Percentiles rank a stretch among this genome's conserved stretches.
Evolutionary conservation across 2,797 vertebrate species (phyloP).

Genomic region (Tadarida brasiliensis): DNA sequence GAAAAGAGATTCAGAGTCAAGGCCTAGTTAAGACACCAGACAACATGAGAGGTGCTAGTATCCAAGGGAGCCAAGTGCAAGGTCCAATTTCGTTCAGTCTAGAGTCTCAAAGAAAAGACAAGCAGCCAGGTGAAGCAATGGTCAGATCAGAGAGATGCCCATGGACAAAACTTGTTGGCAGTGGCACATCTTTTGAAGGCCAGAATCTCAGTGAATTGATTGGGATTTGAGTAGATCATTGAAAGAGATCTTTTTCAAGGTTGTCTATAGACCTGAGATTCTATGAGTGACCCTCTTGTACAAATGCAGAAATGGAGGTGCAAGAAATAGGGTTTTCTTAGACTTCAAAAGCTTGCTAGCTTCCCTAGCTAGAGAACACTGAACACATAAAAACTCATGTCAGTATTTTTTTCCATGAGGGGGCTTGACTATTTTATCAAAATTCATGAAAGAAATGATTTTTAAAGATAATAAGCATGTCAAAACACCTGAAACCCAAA

Average conservation of each 20-base stretch:
- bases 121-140: not conserved
- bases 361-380: not conserved
- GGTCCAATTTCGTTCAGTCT: not conserved
- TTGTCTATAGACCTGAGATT: not conserved
- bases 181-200: not conserved
- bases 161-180: not conserved
- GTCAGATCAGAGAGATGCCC: not conserved
- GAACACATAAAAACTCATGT: not conserved
- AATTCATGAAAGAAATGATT: slow-evolving; percentile 33
- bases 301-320: not conserved
- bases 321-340: not conserved
- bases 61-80: not conserved
- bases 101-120: not conserved
- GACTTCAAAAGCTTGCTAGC: not conserved
- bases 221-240: not conserved
- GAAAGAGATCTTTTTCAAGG: not conserved
- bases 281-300: not conserved
- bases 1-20: not conserved
- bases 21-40: not conserved
- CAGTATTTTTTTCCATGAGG: not conserved
- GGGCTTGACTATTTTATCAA: slow-evolving; percentile 30
- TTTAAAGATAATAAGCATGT: slow-evolving; percentile 37
- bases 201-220: not conserved
- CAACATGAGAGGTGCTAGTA: not conserved
- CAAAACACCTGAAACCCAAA: slow-evolving; percentile 47